A percentile compares a stretch with the other conserved stretches of the same genome.
These are phyloP conservation scores for Takifugu bimaculatus DNA, from an alignment of 2,113 vertebrate genomes.

Conservation along the genomic window DNA sequence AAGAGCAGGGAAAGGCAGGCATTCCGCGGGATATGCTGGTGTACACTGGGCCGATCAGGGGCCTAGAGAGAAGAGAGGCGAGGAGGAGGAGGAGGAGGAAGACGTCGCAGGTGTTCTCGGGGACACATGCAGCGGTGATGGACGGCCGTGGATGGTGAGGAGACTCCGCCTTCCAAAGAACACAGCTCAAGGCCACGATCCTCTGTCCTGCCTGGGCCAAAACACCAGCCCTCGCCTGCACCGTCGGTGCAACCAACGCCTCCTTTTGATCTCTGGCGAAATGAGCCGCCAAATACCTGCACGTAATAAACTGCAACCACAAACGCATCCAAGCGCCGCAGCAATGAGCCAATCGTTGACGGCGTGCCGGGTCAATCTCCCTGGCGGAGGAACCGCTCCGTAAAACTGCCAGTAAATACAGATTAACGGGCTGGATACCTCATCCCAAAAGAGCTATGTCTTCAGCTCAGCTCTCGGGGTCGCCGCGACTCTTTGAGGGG, in stretches of 20 bases:
- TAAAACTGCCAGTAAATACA: constrained; percentile 29
- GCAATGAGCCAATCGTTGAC: too few relatives aligned
- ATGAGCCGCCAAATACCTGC: too few relatives aligned
- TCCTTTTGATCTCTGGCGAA: too few relatives aligned
- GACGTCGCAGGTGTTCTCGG: constrained; percentile 1
- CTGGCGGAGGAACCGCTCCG: background rate
- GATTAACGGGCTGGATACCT: constrained; percentile 7
- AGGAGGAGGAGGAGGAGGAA: constrained; percentile 1
- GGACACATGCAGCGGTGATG: background rate
- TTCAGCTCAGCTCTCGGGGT: background rate
- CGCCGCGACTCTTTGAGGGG: constrained; percentile 7
- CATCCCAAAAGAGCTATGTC: background rate
- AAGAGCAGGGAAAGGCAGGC: constrained; percentile 43
- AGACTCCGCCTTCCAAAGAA: background rate
- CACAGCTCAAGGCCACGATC: background rate
- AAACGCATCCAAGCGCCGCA: too few relatives aligned
- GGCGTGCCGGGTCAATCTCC: constrained; percentile 1
- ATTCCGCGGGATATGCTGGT: constrained; percentile 49
- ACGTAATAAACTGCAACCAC: background rate
- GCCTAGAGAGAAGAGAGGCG: constrained; percentile 28
- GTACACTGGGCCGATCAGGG: constrained; percentile 43
- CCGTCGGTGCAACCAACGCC: background rate
- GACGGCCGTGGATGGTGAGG: background rate
- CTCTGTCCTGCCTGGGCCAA: background rate
- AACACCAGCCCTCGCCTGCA: background rate